Conservation (phyloP, 2,113 vertebrate genomes). For the Pachyramphus minor region DNA sequence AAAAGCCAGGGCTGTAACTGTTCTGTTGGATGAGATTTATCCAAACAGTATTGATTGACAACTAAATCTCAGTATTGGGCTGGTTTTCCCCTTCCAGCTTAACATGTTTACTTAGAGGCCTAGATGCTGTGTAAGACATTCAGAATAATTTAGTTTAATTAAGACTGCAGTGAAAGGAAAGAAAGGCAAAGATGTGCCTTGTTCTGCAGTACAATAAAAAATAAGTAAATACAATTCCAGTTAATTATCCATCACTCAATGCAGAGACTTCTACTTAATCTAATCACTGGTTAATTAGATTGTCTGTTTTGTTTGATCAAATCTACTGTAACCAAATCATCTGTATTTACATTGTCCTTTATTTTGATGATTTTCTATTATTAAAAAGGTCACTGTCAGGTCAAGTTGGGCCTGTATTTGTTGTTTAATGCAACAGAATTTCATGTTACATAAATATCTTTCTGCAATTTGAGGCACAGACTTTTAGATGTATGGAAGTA, state of each 20-base stretch:
- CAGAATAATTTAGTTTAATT: conserved; percentile 27
- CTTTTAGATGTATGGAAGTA: background rate
- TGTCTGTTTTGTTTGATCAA: conserved; percentile 67
- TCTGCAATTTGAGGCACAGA: background rate
- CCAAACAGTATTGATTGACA: background rate
- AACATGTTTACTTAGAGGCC: background rate
- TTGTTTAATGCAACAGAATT: background rate
- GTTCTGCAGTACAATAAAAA: conserved; percentile 55
- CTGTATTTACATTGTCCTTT: conserved; percentile 60
- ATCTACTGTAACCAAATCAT: conserved; percentile 65
- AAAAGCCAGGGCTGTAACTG: background rate
- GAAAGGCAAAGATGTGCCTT: conserved; percentile 47
- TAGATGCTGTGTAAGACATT: background rate
- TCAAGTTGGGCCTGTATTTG: background rate
- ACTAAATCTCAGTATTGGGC: background rate
- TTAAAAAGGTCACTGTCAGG: conserved; percentile 50
- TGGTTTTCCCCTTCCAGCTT: background rate
- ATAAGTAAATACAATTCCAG: conserved; percentile 55
- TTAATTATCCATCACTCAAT: conserved; percentile 69
- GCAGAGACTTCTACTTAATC: conserved; percentile 67
- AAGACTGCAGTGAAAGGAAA: conserved; percentile 49
- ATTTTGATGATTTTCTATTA: conserved; percentile 54
- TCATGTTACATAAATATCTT: background rate
- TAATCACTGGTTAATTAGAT: conserved; percentile 73
- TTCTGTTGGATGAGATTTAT: background rate